phyloP scores from a whole-genome alignment of 2,888 invertebrate species.

The Latheticus oryzae region DNA sequence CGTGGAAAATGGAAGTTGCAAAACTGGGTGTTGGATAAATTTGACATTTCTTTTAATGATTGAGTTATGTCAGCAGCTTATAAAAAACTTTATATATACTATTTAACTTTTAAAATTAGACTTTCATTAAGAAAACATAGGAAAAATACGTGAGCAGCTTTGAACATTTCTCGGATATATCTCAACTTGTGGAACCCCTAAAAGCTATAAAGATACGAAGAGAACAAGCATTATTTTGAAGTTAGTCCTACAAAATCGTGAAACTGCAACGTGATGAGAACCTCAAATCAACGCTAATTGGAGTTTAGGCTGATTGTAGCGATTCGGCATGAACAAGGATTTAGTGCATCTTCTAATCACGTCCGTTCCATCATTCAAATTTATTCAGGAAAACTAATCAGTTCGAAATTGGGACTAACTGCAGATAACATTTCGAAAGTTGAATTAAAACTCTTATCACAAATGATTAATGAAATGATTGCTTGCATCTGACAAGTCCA shows the following conservation, averaged over 20 bases:
- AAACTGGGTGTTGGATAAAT: constrained; percentile 5
- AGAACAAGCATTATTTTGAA: constrained; percentile 26
- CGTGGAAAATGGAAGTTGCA: background rate
- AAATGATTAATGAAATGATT: too few relatives aligned
- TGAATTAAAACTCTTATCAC: too few relatives aligned
- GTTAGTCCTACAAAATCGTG: constrained; percentile 10
- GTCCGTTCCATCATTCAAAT: constrained; percentile 28
- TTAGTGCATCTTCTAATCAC: constrained; percentile 28
- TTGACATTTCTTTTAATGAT: constrained; percentile 8
- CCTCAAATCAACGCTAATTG: constrained; percentile 28
- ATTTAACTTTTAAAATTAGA: constrained; percentile 1
- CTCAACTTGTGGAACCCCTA: background rate
- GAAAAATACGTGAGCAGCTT: background rate
- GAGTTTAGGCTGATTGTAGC: constrained; percentile 27
- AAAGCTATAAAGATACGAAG: constrained; percentile 14
- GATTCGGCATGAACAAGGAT: constrained; percentile 12
- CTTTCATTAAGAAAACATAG: background rate
- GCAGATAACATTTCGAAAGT: too few relatives aligned
- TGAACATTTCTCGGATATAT: constrained; percentile 1
- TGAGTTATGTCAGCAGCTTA: background rate
- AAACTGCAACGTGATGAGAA: constrained; percentile 18
- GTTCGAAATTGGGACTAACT: constrained; percentile 11
- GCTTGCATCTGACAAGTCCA: too few relatives aligned
- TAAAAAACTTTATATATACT: too few relatives aligned
- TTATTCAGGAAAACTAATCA: constrained; percentile 21